Evolutionary conservation across 2,888 invertebrate species (phyloP), one percentile per base, ranked within the genome.

Genomic region (Macaria liturata): DNA sequence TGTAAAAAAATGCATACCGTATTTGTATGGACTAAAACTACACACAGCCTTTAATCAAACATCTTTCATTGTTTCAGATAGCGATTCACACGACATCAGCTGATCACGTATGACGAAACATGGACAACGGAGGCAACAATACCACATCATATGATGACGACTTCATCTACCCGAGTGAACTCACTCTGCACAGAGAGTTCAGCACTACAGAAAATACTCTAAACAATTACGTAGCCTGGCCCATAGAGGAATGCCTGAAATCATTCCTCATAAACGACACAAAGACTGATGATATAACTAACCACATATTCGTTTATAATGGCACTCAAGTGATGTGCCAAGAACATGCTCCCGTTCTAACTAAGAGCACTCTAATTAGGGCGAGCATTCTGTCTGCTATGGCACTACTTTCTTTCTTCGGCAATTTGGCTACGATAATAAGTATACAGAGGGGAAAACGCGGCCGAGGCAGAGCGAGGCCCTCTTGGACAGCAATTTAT

Each of bases 381-480:
- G 95, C 94, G 0, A 93, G 95, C 61, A 93, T 97, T 0, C 86
- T 96, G 8, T 91, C 93, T 0, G 90, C 94, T 6, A 94, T 97
- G 93, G 96, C 96, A 1, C 71, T 95, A 1, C 82, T 96, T 57
- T 96, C 96, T 0, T 88, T 97, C 32, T 79, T 95, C 49, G 96
- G 95, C 20, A 97, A 97, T 80, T 83, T 94, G 32, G 94, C 95
- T 3, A 97, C 97, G 0, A 94, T 97, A 70, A 93, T 95, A 82
- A 96, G 96, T 71, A 95, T 97, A 75, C 93, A 93, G 66, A 93
- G 93, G 71, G 94, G 95, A 4, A 93, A 94, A 66, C 84, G 93
- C 30, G 89, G 92, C 32, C 83, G 94, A 7, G 86, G 93, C 30
- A 84, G 93, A 62, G 91, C 93, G 0, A 89, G 94, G 7, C 94